phyloP scores from a whole-genome alignment of 2,797 vertebrate species.

The Chrysocyon brachyurus region DNA sequence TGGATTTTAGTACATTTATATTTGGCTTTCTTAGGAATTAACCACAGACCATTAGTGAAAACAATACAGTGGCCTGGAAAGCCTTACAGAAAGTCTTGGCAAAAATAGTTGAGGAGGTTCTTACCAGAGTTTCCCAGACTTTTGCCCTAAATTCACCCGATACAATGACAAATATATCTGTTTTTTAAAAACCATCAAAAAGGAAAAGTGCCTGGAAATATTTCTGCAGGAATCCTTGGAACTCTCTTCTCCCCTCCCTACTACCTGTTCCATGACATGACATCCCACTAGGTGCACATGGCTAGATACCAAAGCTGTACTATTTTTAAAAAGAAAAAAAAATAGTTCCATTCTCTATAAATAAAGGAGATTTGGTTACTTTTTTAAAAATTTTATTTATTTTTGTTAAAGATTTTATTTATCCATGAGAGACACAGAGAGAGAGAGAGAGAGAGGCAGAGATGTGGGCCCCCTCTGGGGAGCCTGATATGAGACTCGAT shows the following conservation, averaged over 20 bases:
- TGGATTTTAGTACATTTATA: not conserved
- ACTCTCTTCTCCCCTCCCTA: not conserved
- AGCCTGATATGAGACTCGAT: no score
- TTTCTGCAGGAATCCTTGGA: not conserved
- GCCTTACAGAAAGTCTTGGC: not conserved
- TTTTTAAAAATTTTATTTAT: not conserved
- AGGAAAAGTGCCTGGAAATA: not conserved
- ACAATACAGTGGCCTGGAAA: constrained; percentile 23
- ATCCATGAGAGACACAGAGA: no score
- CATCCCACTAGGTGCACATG: not conserved
- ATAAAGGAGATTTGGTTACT: not conserved
- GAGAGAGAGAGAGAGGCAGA: no score
- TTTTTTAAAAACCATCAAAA: not conserved
- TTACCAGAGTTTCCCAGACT: constrained; percentile 23
- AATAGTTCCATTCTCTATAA: not conserved
- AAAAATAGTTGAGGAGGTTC: not conserved
- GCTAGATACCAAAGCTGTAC: not conserved
- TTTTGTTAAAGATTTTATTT: no score
- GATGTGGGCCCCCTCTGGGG: no score
- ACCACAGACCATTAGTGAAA: constrained; percentile 68
- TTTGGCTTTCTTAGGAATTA: constrained; percentile 65
- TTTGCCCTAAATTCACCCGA: not conserved
- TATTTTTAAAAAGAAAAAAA: constrained; percentile 7
- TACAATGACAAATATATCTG: not conserved
- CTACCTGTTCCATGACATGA: not conserved